Evolutionary conservation across 23 tunicate species (phyloP), one percentile per base, ranked within the genome.

Genomic region (Trididemnum clinides): DNA sequence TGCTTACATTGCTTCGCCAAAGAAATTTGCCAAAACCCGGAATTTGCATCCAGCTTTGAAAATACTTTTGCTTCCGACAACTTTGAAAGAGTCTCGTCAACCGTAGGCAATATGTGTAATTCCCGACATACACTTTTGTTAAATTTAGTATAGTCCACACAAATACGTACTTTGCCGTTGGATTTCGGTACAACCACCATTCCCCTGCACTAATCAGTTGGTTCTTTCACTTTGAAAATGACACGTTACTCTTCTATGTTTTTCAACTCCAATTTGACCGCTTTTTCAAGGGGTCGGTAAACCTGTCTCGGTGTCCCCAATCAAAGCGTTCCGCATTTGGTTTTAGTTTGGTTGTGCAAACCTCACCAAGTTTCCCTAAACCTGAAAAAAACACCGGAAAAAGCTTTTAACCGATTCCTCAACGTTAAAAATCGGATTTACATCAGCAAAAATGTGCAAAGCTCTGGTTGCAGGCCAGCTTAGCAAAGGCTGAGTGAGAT

Each of bases 1-100:
- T 32, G 57, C 64, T 38, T 50, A 4, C 38, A 35, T 37, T 81
- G 33, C 25, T 81, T 64, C 5, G 65, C 80, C 51, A 87, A 28
- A 35, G 83, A 77, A 44, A 87, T 81, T 81, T 87, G 86, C 59
- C 83, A 87, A 69, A 87, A 81, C 21, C 91, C 91, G 20, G 86
- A 87, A 28, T 87, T 87, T 1, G 91, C 80, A 33, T 81, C 90
- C 57, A 86, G 37, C 30, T 86, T 81, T 5, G 91, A 85, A 64
- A 81, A 80, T 2, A 69, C 54, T 69, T 64, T 26, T 7, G 84
- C 85, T 5, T 27, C 64, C 51, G 81, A 78, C 34, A 50, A 26
- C 34, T 78, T 79, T 2, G 87, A 33, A 18, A 83, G 32, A 23
- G 90, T 64, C 23, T 64, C 78, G 18, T 78, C 85, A 4, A 86